phyloP scores from a whole-genome alignment of 2,888 invertebrate genomes.

The Oegoconia quadripuncta region DNA sequence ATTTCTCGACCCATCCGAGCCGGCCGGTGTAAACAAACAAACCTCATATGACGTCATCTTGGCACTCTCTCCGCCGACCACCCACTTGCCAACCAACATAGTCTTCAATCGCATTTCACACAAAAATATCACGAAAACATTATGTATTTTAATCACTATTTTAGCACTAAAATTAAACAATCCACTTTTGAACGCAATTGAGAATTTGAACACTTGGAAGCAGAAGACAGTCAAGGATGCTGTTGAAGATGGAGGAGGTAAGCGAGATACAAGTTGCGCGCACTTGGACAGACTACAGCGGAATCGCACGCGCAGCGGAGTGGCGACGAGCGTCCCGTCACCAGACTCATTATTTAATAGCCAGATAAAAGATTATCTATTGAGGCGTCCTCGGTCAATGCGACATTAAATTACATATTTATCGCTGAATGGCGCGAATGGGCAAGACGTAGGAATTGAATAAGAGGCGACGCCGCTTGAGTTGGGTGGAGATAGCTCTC shows the following conservation, averaged over 20 bases:
- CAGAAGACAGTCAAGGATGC: background rate
- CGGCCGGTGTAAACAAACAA: slow-evolving; percentile 10
- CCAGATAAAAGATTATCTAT: slow-evolving; percentile 75
- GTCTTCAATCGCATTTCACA: slow-evolving; percentile 40
- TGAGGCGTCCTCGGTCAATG: slow-evolving; percentile 66
- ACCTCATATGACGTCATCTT: slow-evolving; percentile 45
- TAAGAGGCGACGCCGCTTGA: slow-evolving; percentile 2
- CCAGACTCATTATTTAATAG: slow-evolving; percentile 73
- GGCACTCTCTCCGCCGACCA: slow-evolving; percentile 42
- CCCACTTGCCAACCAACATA: slow-evolving; percentile 42
- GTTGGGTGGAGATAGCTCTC: background rate
- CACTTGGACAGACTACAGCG: background rate
- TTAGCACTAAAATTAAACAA: slow-evolving; percentile 1
- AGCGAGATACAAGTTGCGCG: background rate
- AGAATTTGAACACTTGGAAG: background rate
- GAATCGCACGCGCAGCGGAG: slow-evolving; percentile 19
- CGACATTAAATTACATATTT: slow-evolving; percentile 53
- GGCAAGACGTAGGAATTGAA: slow-evolving; percentile 20
- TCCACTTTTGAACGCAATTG: background rate
- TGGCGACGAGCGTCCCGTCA: slow-evolving; percentile 38
- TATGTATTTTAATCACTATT: background rate
- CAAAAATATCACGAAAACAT: slow-evolving; percentile 15
- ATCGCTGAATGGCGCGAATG: slow-evolving; percentile 38
- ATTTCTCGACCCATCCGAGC: background rate
- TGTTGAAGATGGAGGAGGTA: background rate